Base-by-base conservation (phyloP, 2,888 invertebrate species). In the Epinotia bilunana region DNA sequence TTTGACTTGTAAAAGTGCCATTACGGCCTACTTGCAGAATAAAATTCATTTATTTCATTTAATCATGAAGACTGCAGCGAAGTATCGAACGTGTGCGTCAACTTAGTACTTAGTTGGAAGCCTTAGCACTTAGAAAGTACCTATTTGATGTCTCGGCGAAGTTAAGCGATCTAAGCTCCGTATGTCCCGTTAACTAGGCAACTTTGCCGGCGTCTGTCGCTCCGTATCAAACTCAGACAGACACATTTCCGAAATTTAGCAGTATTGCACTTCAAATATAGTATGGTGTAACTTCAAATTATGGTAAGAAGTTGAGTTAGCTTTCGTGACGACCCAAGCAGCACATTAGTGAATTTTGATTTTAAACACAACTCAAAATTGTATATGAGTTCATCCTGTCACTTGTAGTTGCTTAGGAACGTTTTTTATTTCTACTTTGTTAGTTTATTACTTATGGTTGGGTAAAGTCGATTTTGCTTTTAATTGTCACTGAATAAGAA, bases 81-180 rank as follows among this genome's bases (percentile, higher is more conserved):
- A 62, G 43, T 73, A 57, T 62, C 62, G 18, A 3, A 57, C 28
- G 28, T 62, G 57, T 39, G 46, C n/a, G 12, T 5, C n/a, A 18
- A 43, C 65, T 60, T 57, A 18, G n/a, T 55, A 23, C 67, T 67
- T 63, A 69, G 57, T 46, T 62, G n/a, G 16, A 49, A 53, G 64
- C 18, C 64, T 46, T n/a, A 65, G n/a, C 13, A 55, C 65, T 65
- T 65, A 65, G 65, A 33, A 53, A 53, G 65, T 65, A n/a, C n/a
- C n/a, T n/a, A 60, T 73, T 58, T 72, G 65, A 73, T 73, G 49
- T 49, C 49, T 53, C 43, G 57, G 57, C 49, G n/a, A 73, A 73
- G 62, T 69, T 69, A 62, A 69, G 46, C 68, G 11, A 74, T 65
- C 46, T 57, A 46, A 62, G 69, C 46, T 62, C n/a, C 67, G 58